These are phyloP conservation scores for Stenurella melanura DNA, from an alignment of 2,888 invertebrate genomes.

Conservation along the genomic window DNA sequence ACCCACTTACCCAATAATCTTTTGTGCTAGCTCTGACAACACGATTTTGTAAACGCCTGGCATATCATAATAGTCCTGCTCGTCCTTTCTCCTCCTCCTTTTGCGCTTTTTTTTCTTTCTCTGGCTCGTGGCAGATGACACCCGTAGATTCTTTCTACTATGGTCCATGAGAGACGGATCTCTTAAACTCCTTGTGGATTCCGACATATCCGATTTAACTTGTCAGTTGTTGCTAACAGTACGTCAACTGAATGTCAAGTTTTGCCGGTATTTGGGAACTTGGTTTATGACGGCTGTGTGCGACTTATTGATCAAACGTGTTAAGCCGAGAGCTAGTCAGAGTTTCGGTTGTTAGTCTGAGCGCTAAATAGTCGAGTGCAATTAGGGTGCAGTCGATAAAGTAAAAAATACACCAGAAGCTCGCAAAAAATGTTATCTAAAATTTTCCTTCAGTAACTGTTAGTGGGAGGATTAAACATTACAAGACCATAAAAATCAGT, in stretches of 20 bases:
- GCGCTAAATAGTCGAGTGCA: too few relatives aligned
- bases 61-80: slow-evolving; percentile 73
- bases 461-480: too few relatives aligned
- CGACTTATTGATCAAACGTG: too few relatives aligned
- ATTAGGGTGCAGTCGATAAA: too few relatives aligned
- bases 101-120: slow-evolving; percentile 47
- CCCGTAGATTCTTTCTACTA: neutral
- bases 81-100: slow-evolving; percentile 51
- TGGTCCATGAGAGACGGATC: neutral
- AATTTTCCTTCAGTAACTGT: too few relatives aligned
- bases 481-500: too few relatives aligned
- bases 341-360: too few relatives aligned
- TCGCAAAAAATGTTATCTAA: too few relatives aligned
- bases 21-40: slow-evolving; percentile 77
- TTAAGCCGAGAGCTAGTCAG: too few relatives aligned
- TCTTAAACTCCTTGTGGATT: neutral
- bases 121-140: neutral
- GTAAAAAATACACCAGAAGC: too few relatives aligned
- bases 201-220: neutral
- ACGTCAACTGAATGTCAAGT: neutral
- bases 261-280: neutral
- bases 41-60: slow-evolving; percentile 76
- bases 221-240: neutral
- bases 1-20: slow-evolving; percentile 74
- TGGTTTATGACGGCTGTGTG: too few relatives aligned